Evolutionary conservation across 2,113 vertebrate genomes (phyloP).

Genomic region (Myrmophylax atrothorax): DNA sequence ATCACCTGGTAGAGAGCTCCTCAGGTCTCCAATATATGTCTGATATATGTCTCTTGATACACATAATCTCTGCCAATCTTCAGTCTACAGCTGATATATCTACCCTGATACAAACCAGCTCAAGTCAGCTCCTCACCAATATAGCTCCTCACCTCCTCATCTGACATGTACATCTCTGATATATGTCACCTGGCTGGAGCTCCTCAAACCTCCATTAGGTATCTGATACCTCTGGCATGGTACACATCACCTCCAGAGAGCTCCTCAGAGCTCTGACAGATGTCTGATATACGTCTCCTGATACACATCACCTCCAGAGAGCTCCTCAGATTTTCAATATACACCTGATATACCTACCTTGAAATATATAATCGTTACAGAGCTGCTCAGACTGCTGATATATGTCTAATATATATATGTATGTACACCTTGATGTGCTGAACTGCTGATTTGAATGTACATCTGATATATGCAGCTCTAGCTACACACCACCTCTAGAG

Average conservation of each 20-base stretch:
- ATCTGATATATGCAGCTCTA: not conserved
- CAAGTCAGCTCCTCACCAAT: not conserved
- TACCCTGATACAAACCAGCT: not conserved
- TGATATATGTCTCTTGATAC: not conserved
- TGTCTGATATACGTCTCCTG: not conserved
- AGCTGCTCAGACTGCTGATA: not conserved
- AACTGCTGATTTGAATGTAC: not conserved
- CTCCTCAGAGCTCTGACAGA: not conserved
- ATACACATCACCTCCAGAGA: not conserved
- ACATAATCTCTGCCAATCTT: not conserved
- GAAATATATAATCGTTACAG: not conserved
- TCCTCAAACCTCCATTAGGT: not conserved
- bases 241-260: not conserved
- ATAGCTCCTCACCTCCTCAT: not conserved
- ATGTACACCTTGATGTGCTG: rapidly evolving
- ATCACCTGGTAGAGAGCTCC: not conserved
- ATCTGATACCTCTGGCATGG: rapidly evolving
- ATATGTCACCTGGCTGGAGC: not conserved
- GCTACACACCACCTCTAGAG: not conserved
- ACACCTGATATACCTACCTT: not conserved
- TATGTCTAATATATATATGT: rapidly evolving
- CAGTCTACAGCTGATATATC: not conserved
- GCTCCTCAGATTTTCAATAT: not conserved
- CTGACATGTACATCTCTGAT: not conserved
- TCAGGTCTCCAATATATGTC: not conserved